Evolutionary conservation across 2,888 invertebrate genomes (phyloP), one percentile per base, ranked within the genome.

Genomic region (Hipparchia sbordonii): DNA sequence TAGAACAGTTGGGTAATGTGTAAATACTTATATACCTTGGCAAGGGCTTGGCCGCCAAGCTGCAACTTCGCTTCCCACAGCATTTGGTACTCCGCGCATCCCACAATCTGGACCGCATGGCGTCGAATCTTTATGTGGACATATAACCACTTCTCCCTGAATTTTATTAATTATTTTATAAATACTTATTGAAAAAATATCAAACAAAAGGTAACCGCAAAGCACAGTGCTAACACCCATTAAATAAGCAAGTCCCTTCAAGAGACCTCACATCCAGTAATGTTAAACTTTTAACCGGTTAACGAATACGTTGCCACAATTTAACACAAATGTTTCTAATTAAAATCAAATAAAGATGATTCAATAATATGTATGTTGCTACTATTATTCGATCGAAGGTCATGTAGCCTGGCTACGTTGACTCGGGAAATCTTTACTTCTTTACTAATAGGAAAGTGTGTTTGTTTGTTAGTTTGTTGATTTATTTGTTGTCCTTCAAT

Each of bases 41-140:
- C 91, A 91, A 3, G 89, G 83, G 1, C 82, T 82, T 1, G 84
- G 85, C 66, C 77, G 79, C 80, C 79, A 83, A 1, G 80, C 60
- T 0, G 82, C 74, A 0, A 85, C 78, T 1, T 85, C 86, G 2
- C 80, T 70, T 0, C 79, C 84, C 0, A 80, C 83, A 5, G 75
- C 62, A 13, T 77, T 79, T 0, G 82, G 80, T 3, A 78, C 71
- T 0, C 77, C 79, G 23, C 79, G 82, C 81, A 82, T 81, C 0
- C 79, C 85, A 69, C 89, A 88, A 46, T 89, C 87, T 0, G 82
- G 78, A 0, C 88, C 87, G 65, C 89, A 88, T 0, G 82, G 71
- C 0, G 77, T 74, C 0, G 82, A 71, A 2, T 84, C 83, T 63
- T 80, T 83, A 60, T 83, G 78, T 0, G 88, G 90, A 75, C 89